Conservation (phyloP, 1,140 invertebrate species). For the Araneus ventricosus region DNA sequence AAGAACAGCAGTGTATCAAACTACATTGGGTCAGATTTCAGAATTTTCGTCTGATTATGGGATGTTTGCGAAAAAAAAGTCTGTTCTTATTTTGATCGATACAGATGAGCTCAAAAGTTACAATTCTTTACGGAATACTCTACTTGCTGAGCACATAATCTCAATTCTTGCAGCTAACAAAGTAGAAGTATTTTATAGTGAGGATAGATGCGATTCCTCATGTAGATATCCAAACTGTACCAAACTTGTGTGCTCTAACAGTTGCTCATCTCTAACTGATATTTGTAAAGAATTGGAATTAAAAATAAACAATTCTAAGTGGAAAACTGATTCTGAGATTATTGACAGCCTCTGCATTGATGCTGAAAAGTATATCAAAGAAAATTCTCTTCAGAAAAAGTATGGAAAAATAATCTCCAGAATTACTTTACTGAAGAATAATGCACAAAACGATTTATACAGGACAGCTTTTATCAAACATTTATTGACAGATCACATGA, state of each 20-base stretch:
- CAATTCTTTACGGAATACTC: slow-evolving; percentile 1
- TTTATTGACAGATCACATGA: slow-evolving; percentile 14
- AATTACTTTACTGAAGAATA: not conserved
- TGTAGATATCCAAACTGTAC: not conserved
- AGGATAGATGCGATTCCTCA: not conserved
- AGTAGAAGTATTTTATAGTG: slow-evolving; percentile 8
- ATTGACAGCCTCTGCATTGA: not conserved
- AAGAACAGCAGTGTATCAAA: slow-evolving; percentile 27
- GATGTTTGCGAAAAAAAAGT: slow-evolving; percentile 19
- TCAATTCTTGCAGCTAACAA: slow-evolving; percentile 27
- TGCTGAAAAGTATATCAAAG: slow-evolving; percentile 21
- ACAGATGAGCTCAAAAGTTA: not conserved
- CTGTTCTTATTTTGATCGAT: slow-evolving; percentile 34
- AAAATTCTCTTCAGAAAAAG: not conserved
- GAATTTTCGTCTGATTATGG: slow-evolving; percentile 12
- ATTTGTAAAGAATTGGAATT: not conserved
- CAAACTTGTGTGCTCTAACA: not conserved
- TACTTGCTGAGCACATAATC: slow-evolving; percentile 41
- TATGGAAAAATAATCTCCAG: slow-evolving; percentile 55
- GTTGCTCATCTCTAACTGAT: not conserved
- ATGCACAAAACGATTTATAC: not conserved
- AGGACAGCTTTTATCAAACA: not conserved
- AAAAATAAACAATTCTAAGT: not conserved
- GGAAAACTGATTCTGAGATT: slow-evolving; percentile 32
- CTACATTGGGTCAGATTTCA: not conserved